phyloP scores from a whole-genome alignment of 2,113 vertebrate genomes.

The Lichenostomus cassidix region DNA sequence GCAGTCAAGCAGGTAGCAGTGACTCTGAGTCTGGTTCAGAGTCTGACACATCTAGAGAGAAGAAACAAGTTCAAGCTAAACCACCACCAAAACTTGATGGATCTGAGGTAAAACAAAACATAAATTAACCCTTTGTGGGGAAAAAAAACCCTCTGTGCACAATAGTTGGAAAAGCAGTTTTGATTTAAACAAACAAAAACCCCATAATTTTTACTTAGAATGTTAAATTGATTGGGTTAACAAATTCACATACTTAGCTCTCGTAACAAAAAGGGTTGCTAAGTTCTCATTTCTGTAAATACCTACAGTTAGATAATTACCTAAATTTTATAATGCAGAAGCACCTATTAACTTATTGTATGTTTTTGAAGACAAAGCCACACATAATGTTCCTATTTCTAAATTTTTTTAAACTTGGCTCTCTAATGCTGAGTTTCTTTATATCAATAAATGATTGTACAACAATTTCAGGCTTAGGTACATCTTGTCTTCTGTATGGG shows the following conservation, averaged over 20 bases:
- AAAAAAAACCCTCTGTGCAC: background rate
- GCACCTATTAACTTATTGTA: background rate
- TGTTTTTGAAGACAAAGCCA: background rate
- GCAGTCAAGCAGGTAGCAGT: constrained; percentile 92
- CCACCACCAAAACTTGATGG: constrained; percentile 84
- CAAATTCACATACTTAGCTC: background rate
- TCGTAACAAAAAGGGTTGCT: background rate
- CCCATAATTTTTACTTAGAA: background rate
- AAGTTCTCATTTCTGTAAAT: background rate
- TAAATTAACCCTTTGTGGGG: background rate
- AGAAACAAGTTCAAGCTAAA: constrained; percentile 85
- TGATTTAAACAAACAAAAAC: background rate
- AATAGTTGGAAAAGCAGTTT: background rate
- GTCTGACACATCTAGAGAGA: constrained; percentile 85
- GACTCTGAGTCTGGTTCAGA: constrained; percentile 93
- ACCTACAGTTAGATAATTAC: background rate
- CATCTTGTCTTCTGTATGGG: background rate
- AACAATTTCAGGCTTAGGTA: background rate
- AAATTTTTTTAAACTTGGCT: background rate
- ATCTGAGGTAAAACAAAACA: constrained; percentile 84
- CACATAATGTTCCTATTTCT: background rate
- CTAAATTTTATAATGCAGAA: background rate
- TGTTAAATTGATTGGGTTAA: background rate
- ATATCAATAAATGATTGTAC: background rate
- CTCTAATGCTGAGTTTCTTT: background rate